Evolutionary conservation across 2,113 vertebrate species (phyloP).

Genomic region (Pardalotus punctatus): DNA sequence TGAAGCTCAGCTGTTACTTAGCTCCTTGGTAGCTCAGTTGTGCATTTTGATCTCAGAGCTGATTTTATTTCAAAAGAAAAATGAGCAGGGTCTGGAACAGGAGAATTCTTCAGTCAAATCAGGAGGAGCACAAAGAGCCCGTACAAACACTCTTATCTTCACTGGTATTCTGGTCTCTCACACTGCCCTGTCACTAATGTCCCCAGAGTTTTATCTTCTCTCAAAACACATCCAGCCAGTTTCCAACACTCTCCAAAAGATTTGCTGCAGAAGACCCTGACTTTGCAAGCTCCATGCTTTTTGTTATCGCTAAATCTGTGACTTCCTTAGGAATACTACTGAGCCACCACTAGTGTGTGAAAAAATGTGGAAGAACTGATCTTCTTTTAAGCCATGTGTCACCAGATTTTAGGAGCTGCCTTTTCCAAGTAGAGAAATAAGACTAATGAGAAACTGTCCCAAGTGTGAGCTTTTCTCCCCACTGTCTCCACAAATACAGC

Average conservation of each 20-base stretch:
- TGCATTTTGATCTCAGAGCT: background rate
- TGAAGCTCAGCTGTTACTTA: background rate
- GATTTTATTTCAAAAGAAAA: conserved; percentile 12
- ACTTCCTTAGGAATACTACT: background rate
- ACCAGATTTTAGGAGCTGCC: background rate
- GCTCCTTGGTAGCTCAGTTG: background rate
- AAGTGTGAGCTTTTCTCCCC: background rate
- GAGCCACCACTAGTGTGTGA: background rate
- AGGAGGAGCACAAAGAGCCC: background rate
- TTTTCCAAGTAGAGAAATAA: background rate
- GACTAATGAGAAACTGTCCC: background rate
- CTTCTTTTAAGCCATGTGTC: background rate
- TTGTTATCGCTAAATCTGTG: background rate
- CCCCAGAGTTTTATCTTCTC: background rate
- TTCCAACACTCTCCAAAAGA: background rate
- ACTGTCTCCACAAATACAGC: background rate
- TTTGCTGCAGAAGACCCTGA: background rate
- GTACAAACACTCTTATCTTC: background rate
- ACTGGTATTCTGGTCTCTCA: background rate
- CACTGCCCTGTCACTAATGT: background rate
- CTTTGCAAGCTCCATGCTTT: background rate
- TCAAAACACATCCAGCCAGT: background rate
- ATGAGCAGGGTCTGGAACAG: background rate
- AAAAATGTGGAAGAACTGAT: background rate
- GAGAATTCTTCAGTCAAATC: background rate